Evolutionary conservation across 2,113 vertebrate genomes (phyloP).

Genomic region (Hemicordylus capensis): DNA sequence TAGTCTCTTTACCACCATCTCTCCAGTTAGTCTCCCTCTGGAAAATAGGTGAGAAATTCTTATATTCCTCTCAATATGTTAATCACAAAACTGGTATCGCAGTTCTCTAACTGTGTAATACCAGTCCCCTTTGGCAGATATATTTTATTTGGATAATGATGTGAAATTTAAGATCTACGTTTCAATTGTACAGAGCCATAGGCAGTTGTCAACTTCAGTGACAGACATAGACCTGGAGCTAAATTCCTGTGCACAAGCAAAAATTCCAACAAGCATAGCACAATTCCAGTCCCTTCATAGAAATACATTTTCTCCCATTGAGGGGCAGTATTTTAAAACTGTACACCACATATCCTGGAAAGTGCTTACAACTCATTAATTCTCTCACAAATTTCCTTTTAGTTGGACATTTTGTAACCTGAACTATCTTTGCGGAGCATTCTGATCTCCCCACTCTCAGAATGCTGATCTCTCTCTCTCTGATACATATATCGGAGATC

Average conservation of each 20-base stretch:
- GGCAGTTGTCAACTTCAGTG: slow-evolving; percentile 94
- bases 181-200: slow-evolving; percentile 89
- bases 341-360: slow-evolving; percentile 46
- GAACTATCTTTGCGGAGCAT: slow-evolving; percentile 58
- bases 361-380: slow-evolving; percentile 67
- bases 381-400: slow-evolving; percentile 61
- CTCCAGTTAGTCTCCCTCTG: slow-evolving; percentile 76
- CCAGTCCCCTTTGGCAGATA: slow-evolving; percentile 87
- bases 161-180: slow-evolving; percentile 97
- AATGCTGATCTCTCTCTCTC: background rate
- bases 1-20: slow-evolving; percentile 74
- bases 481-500: too few relatives aligned
- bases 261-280: slow-evolving; percentile 82
- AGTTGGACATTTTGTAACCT: slow-evolving; percentile 55
- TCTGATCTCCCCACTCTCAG: background rate
- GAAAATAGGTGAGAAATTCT: slow-evolving; percentile 83
- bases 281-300: slow-evolving; percentile 80
- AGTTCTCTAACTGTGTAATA: slow-evolving; percentile 84
- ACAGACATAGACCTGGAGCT: slow-evolving; percentile 86
- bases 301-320: slow-evolving; percentile 78
- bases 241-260: slow-evolving; percentile 85
- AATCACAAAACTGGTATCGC: slow-evolving; percentile 85
- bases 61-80: slow-evolving; percentile 85
- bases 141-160: slow-evolving; percentile 96
- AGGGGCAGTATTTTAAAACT: slow-evolving; percentile 77